Evolutionary conservation across 2,797 vertebrate species (phyloP).

Genomic region (Phataginus tetradactyla): DNA sequence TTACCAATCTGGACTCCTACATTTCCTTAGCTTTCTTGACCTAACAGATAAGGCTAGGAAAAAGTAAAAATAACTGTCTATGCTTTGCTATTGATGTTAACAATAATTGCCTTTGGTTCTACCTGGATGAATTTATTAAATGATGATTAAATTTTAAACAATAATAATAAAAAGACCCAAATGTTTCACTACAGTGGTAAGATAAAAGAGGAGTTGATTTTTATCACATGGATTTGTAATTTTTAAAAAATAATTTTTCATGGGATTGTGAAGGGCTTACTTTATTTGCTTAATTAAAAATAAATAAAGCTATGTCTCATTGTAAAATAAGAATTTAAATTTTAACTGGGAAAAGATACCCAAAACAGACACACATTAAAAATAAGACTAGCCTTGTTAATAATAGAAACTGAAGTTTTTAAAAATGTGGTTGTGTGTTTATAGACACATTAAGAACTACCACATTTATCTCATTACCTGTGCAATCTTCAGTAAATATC

Average conservation of each 20-base stretch:
- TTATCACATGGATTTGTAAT: background rate
- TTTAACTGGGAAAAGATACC: slow-evolving; percentile 29
- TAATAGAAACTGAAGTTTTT: slow-evolving; percentile 26
- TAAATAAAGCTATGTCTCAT: background rate
- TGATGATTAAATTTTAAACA: background rate
- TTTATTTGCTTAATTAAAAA: slow-evolving; percentile 41
- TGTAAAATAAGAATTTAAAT: slow-evolving; percentile 41
- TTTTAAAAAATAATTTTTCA: background rate
- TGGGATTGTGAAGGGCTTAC: background rate
- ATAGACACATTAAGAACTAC: slow-evolving; percentile 12
- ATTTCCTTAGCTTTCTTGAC: too few species aligned
- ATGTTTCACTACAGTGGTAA: background rate
- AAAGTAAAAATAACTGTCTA: background rate
- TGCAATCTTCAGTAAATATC: slow-evolving; percentile 43
- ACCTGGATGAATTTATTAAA: background rate
- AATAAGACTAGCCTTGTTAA: background rate
- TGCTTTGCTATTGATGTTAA: background rate
- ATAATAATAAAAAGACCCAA: background rate
- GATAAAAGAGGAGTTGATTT: background rate
- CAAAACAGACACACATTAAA: background rate
- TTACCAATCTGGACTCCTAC: too few species aligned
- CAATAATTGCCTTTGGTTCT: slow-evolving; percentile 1
- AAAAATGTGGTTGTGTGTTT: background rate
- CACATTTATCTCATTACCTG: background rate
- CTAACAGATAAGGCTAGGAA: background rate